Percentiles rank a stretch among this genome's conserved stretches.
Evolutionary conservation across 2,888 invertebrate species (phyloP).

Genomic region (Metopia argyrocephala): DNA sequence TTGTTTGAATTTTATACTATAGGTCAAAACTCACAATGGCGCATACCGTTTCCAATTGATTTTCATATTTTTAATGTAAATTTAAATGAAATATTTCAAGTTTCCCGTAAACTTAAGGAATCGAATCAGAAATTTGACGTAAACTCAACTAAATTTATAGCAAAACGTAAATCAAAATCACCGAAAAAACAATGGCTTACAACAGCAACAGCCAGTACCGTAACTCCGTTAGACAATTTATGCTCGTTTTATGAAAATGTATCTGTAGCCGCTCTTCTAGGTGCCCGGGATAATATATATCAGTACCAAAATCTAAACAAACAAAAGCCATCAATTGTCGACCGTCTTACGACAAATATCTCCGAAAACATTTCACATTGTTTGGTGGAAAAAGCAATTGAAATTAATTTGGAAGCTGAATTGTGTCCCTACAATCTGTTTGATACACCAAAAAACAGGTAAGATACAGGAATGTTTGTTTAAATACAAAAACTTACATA

Average conservation of each 20-base stretch:
- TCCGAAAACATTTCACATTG: constrained; percentile 73
- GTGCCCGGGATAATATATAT: constrained; percentile 33
- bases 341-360: constrained; percentile 71
- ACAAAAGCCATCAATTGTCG: constrained; percentile 64
- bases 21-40: constrained; percentile 72
- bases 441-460: constrained; percentile 71
- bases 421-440: constrained; percentile 74
- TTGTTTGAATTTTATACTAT: constrained; percentile 76
- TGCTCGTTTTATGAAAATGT: constrained; percentile 78
- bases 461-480: constrained; percentile 45
- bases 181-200: constrained; percentile 74
- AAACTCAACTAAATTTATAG: constrained; percentile 25
- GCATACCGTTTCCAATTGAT: constrained; percentile 75
- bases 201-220: constrained; percentile 65
- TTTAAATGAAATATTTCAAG: constrained; percentile 70
- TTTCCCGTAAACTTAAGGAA: constrained; percentile 64
- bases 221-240: constrained; percentile 76
- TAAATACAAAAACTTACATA: no score
- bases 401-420: constrained; percentile 71
- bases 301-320: constrained; percentile 18
- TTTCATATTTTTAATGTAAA: constrained; percentile 73
- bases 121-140: background rate
- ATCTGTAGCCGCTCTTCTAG: constrained; percentile 75
- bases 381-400: constrained; percentile 73
- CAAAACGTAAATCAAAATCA: constrained; percentile 72